A percentile compares a stretch with the other conserved stretches of the same genome.
phyloP scores from a whole-genome alignment of 2,113 vertebrate genomes.

The Miniopterus natalensis region DNA sequence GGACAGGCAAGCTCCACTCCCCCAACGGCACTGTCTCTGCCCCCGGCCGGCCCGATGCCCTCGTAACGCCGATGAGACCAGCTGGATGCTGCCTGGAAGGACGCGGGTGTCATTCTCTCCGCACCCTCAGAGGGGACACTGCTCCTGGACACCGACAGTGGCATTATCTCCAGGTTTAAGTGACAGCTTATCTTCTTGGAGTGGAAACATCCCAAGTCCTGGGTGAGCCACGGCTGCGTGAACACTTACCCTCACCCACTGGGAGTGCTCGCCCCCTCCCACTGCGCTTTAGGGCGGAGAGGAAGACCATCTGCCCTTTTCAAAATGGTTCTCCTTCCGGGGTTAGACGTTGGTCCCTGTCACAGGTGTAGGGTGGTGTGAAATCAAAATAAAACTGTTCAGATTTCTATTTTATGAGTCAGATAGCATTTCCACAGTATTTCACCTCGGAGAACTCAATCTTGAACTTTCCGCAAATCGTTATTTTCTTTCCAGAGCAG shows the following conservation, averaged over 20 bases:
- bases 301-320: neutral
- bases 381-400: conserved; percentile 68
- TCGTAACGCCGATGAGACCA: neutral
- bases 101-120: neutral
- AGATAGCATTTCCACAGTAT: conserved; percentile 9
- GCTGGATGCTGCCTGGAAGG: neutral
- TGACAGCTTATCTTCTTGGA: conserved; percentile 52
- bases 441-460: conserved; percentile 27
- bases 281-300: neutral
- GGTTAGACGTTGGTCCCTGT: conserved; percentile 67
- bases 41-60: neutral
- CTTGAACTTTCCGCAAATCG: conserved; percentile 16
- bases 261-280: conserved; percentile 26
- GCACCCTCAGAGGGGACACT: neutral
- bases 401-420: neutral
- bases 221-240: conserved; percentile 8
- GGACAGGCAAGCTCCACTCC: neutral
- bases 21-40: neutral
- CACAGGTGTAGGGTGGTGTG: conserved; percentile 44
- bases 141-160: neutral
- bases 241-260: conserved; percentile 62
- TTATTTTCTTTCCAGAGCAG: neutral
- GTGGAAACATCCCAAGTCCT: conserved; percentile 59
- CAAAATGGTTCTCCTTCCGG: neutral
- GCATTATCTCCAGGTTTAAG: conserved; percentile 28